Percentiles rank a stretch among this genome's conserved stretches.
Conservation (phyloP, 2,797 vertebrate species). For the Acrossocheilus wenchowensis region DNA sequence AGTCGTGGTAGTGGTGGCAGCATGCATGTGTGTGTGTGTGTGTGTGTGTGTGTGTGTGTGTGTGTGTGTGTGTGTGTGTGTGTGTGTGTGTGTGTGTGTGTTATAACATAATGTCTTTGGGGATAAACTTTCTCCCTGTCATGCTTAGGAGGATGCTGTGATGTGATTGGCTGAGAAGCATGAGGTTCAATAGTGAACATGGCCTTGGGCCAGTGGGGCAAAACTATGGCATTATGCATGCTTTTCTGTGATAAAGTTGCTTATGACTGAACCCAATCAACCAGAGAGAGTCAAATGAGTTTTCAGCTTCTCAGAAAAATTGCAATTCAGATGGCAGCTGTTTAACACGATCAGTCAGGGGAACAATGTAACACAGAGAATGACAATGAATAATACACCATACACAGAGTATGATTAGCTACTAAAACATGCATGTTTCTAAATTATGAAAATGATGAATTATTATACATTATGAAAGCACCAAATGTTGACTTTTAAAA, state of each 20-base stretch:
- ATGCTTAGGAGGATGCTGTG: neutral
- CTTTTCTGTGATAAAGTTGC: conserved; percentile 36
- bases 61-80: neutral
- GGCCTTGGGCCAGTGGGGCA: neutral
- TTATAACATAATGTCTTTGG: neutral
- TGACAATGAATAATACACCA: conserved; percentile 2
- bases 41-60: neutral
- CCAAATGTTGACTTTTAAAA: neutral
- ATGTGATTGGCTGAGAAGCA: conserved; percentile 29
- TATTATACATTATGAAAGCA: neutral
- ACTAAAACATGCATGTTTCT: conserved; percentile 1
- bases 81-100: neutral
- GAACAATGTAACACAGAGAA: neutral
- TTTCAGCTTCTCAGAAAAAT: conserved; percentile 1
- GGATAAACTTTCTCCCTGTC: neutral
- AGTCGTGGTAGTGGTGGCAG: neutral
- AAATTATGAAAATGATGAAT: neutral
- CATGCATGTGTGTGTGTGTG: neutral
- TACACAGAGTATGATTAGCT: neutral
- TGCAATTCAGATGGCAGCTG: neutral
- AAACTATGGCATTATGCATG: conserved; percentile 38
- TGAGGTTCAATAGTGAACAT: neutral
- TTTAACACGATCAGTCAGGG: neutral
- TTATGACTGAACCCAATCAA: conserved; percentile 32
- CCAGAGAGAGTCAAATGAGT: conserved; percentile 33